Percentiles rank a stretch among this genome's conserved stretches.
phyloP scores from a whole-genome alignment of 2,797 vertebrate genomes.

The Pangasius mekongensis region DNA sequence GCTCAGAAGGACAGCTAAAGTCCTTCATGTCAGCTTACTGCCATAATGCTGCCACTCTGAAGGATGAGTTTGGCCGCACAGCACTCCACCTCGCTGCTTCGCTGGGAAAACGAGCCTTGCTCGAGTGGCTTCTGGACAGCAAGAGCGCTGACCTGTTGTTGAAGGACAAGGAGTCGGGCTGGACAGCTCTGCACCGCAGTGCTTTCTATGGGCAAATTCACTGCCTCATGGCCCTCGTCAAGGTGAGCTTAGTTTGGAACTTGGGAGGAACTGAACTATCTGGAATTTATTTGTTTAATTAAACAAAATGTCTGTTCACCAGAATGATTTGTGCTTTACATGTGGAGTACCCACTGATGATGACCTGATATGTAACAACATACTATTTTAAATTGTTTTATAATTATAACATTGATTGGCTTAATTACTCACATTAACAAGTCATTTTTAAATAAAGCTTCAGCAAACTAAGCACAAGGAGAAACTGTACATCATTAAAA shows the following conservation, averaged over 20 bases:
- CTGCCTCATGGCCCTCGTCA: conserved; percentile 88
- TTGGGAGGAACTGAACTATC: not conserved
- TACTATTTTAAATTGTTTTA: not conserved
- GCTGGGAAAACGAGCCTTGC: conserved; percentile 85
- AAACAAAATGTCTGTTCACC: not conserved
- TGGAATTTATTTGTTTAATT: not conserved
- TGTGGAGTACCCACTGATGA: not conserved
- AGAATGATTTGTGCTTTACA: not conserved
- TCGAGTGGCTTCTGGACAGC: conserved; percentile 90
- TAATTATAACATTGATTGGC: not conserved
- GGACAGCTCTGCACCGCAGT: conserved; percentile 95
- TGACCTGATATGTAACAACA: not conserved
- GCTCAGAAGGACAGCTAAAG: conserved; percentile 86
- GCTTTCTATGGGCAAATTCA: conserved; percentile 96
- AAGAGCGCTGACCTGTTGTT: conserved; percentile 84
- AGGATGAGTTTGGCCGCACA: conserved; percentile 88
- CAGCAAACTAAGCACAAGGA: not conserved
- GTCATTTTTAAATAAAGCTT: not conserved
- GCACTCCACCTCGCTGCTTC: conserved; percentile 90
- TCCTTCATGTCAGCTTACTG: conserved; percentile 88
- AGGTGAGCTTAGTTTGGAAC: conserved; percentile 73
- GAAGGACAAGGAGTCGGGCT: conserved; percentile 95
- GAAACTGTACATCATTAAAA: not conserved
- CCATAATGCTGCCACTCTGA: conserved; percentile 87
- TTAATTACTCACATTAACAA: not conserved